Evolutionary conservation across 2,888 invertebrate genomes (phyloP).

Genomic region (Phytoseiulus persimilis): DNA sequence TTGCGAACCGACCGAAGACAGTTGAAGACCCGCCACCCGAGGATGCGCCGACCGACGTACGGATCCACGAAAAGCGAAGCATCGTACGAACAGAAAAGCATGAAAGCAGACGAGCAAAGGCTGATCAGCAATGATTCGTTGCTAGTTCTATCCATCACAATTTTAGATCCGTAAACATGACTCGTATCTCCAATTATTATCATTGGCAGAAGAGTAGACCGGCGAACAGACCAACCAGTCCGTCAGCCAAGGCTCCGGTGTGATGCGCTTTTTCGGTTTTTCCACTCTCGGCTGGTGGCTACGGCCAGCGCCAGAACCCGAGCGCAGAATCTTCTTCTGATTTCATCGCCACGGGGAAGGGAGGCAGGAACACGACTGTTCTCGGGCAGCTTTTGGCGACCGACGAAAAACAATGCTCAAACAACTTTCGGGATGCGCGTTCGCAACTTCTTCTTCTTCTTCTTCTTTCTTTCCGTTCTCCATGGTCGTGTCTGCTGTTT

Average conservation of each 20-base stretch:
- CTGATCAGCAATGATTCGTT: slow-evolving; percentile 5
- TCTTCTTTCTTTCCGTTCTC: not conserved
- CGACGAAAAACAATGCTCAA: not conserved
- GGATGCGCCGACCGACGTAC: not conserved
- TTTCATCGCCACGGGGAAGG: not conserved
- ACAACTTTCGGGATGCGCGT: not conserved
- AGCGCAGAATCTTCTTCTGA: not conserved
- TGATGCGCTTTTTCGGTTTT: not conserved
- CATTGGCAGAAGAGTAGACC: not conserved
- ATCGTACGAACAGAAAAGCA: not conserved
- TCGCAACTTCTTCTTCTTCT: not conserved
- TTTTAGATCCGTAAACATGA: slow-evolving; percentile 5
- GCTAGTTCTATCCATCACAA: not conserved
- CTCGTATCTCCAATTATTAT: not conserved
- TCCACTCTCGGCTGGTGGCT: not conserved
- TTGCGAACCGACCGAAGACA: not conserved
- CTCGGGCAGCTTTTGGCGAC: not conserved
- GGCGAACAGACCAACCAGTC: not conserved
- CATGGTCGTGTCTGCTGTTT: not conserved
- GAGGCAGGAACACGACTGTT: not conserved
- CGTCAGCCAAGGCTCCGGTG: not conserved
- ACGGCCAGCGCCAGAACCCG: not conserved
- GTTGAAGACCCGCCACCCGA: not conserved
- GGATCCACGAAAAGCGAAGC: not conserved
- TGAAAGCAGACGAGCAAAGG: not conserved